phyloP scores from a whole-genome alignment of 1,140 invertebrate species.

The Arctopsyche grandis region DNA sequence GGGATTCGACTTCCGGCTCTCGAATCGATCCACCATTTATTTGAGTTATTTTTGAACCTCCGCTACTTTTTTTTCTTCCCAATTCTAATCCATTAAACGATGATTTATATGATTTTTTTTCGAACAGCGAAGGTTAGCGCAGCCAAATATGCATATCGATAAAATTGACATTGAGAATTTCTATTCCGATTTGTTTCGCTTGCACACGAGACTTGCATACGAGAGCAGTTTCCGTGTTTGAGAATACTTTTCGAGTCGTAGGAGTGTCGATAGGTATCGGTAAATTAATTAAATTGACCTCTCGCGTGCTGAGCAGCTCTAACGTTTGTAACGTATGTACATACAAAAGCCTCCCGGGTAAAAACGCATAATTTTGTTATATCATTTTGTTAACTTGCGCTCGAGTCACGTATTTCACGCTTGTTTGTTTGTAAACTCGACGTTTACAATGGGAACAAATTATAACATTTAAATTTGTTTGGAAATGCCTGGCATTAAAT shows the following conservation, averaged over 20 bases:
- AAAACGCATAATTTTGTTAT: background rate
- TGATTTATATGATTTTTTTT: background rate
- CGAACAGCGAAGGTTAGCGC: background rate
- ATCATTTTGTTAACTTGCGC: background rate
- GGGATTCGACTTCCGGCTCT: slow-evolving; percentile 16
- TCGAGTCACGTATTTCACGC: background rate
- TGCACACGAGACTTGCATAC: background rate
- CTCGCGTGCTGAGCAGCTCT: background rate
- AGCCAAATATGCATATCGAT: no score
- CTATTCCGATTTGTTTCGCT: background rate
- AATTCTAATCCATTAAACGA: background rate
- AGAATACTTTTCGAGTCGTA: background rate
- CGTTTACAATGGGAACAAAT: background rate
- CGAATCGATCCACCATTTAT: background rate
- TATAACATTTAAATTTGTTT: no score
- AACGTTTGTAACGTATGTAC: background rate
- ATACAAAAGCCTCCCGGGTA: background rate
- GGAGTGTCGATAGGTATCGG: background rate
- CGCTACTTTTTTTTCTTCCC: background rate
- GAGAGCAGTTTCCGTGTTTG: background rate
- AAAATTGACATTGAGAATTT: slow-evolving; percentile 1
- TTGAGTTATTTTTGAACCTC: background rate
- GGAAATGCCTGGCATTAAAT: no score
- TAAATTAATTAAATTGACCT: slow-evolving; percentile 18
- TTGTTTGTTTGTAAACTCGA: background rate